A percentile compares a stretch with the other conserved stretches of the same genome.
These are phyloP conservation scores for Drosophila rhopaloa DNA, from an alignment of 1,140 invertebrate genomes.

Conservation along the genomic window DNA sequence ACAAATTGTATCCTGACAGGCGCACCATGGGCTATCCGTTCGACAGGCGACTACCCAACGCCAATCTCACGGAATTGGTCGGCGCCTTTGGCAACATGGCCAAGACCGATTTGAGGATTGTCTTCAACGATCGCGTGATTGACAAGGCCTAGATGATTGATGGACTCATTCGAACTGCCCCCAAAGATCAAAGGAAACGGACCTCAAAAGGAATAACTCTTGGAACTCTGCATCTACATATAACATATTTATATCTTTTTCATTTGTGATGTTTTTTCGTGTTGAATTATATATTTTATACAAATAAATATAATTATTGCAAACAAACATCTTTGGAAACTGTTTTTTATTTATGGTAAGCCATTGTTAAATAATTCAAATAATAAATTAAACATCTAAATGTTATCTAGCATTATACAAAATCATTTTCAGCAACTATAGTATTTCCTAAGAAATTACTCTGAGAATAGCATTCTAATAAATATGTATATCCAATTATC, in stretches of 20 bases:
- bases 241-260: neutral
- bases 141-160: slow-evolving; percentile 31
- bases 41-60: slow-evolving; percentile 87
- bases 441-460: too few relatives aligned
- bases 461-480: too few relatives aligned
- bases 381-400: too few relatives aligned
- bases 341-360: neutral
- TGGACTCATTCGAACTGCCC: too few relatives aligned
- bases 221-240: neutral
- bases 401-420: too few relatives aligned
- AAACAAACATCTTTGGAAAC: neutral
- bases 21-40: slow-evolving; percentile 90
- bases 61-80: slow-evolving; percentile 86
- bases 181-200: neutral
- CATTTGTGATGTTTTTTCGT: slow-evolving; percentile 16
- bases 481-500: too few relatives aligned
- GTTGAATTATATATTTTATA: neutral
- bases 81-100: slow-evolving; percentile 86
- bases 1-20: slow-evolving; percentile 88
- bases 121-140: slow-evolving; percentile 65
- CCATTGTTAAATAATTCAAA: too few relatives aligned
- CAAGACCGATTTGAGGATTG: slow-evolving; percentile 86
- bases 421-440: too few relatives aligned
- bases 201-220: slow-evolving; percentile 8
- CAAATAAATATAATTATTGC: slow-evolving; percentile 12